Conservation (phyloP, 2,113 vertebrate genomes). For the Rana temporaria region DNA sequence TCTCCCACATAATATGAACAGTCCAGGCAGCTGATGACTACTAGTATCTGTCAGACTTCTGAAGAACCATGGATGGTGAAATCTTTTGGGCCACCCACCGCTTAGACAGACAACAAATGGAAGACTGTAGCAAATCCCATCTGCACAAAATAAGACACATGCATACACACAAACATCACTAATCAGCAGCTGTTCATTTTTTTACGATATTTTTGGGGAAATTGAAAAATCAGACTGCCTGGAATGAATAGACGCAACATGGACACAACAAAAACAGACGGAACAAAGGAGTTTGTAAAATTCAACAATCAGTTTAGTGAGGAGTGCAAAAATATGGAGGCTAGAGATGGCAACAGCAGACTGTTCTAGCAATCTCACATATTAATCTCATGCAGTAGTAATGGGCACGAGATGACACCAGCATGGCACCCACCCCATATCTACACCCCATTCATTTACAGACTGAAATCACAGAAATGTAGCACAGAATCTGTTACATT, state of each 20-base stretch:
- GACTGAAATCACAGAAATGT: constrained; percentile 20
- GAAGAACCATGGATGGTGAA: no score
- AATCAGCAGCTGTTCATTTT: no score
- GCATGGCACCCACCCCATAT: constrained; percentile 21
- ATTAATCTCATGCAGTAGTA: constrained; percentile 51
- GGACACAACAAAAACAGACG: constrained; percentile 17
- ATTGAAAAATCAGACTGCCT: neutral
- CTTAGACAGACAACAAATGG: no score
- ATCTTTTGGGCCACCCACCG: no score
- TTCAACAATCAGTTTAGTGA: constrained; percentile 51
- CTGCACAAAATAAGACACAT: no score
- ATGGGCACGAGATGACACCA: constrained; percentile 41
- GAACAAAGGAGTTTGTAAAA: neutral
- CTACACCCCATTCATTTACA: constrained; percentile 8
- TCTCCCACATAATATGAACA: no score
- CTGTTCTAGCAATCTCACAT: constrained; percentile 38
- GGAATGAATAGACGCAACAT: constrained; percentile 3
- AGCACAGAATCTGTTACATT: constrained; percentile 25
- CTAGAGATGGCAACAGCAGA: constrained; percentile 3
- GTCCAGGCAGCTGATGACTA: no score
- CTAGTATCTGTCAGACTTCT: no score
- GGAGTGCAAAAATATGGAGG: constrained; percentile 46
- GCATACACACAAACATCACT: no score
- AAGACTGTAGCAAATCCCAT: no score
- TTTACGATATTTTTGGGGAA: no score